Evolutionary conservation across 23 tunicate species (phyloP), one percentile per base, ranked within the genome.

Genomic region (Botrylloides violaceus): DNA sequence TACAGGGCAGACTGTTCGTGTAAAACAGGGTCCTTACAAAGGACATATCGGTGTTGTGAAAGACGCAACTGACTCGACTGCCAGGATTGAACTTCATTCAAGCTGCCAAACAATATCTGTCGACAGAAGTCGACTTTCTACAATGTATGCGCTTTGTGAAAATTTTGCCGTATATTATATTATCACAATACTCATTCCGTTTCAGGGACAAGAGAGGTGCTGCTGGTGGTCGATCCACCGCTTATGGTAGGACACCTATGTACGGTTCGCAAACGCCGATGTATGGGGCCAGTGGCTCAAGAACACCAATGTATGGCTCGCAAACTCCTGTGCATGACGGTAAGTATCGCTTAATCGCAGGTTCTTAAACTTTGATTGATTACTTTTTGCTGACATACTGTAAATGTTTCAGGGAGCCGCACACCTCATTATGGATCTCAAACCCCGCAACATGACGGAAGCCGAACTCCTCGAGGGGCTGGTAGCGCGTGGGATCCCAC

Each of bases 311-410:
- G 82, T 95, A 95, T 75, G 99, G 99, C 24, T 87, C 96, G 4
- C 94, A 89, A 66, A 95, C 99, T 25, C 99, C 99, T 2, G 76
- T 83, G 15, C 96, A 89, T 34, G 99, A 95, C 33, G 98, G 98
- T 85, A 74, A 12, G 71, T 72, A 34, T 53, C n/a, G n/a, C n/a
- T n/a, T n/a, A n/a, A n/a, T n/a, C n/a, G n/a, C n/a, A n/a, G n/a
- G n/a, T n/a, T n/a, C n/a, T n/a, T n/a, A n/a, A n/a, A n/a, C n/a
- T n/a, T n/a, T n/a, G n/a, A n/a, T n/a, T n/a, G n/a, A n/a, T n/a
- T n/a, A n/a, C n/a, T n/a, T n/a, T n/a, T n/a, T n/a, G n/a, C n/a
- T 43, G 53, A 43, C 53, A 43, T 15, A 7, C 15, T 43, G 53
- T 43, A 43, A 43, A 43, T 37, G 27, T 24, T 47, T 3, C 66